Base-by-base conservation (phyloP, 2,113 vertebrate species). In the Herpailurus yagouaroundi region DNA sequence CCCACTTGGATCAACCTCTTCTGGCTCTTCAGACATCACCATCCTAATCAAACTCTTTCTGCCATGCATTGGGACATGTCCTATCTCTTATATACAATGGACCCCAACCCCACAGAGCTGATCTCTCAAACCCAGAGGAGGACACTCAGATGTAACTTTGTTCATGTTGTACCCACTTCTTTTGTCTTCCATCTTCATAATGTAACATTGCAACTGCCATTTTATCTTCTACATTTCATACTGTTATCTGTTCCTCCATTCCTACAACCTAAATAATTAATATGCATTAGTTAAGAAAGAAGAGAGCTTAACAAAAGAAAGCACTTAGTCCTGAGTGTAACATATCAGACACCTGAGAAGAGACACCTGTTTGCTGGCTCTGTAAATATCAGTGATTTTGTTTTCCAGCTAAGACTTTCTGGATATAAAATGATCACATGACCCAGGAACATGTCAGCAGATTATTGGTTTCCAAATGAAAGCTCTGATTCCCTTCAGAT, bases 401-500 rank as follows among this genome's bases (percentile, higher is more conserved):
- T 76, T 80, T 57, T 29, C 52, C 45, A 55, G 21, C 36, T 93
- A 82, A 95, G 69, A 83, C 3, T 82, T 91, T 76, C 71, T 38
- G 0, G 23, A 45, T 87, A 93, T 48, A 55, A 96, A 96, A 80
- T 64, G 55, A 89, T 94, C 48, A 57, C 8, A 66, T 79, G 57
- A 95, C 13, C 63, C 5, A 82, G 80, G 38, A 91, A 82, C n/a
- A 36, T 52, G 57, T 80, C 33, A 95, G 27, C 41, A 90, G 52
- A 33, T 96, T 93, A 55, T 36, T 80, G 73, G 36, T 83, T 97
- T 82, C 69, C 64, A 76, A 74, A 41, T 60, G 91, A 82, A 96
- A 94, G 38, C 23, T 95, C 89, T 96, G 63, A 83, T 94, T 95
- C 38, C 48, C 63, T 92, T 50, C 41, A 87, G 25, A n/a, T 87